These are phyloP conservation scores for Corvus cornix DNA, from an alignment of 2,113 vertebrate species.

Conservation along the genomic window DNA sequence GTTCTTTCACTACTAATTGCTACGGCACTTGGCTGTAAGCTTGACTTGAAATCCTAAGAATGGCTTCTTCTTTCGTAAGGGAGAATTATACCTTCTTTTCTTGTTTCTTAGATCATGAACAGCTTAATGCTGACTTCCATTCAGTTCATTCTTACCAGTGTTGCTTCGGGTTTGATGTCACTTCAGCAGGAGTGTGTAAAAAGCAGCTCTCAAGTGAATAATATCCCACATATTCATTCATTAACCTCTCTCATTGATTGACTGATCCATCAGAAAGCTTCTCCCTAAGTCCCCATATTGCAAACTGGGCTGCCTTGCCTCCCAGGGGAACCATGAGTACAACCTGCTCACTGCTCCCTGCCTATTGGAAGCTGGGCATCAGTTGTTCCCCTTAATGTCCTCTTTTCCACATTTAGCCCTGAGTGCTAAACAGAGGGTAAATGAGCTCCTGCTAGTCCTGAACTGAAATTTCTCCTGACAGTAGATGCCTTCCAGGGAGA, in stretches of 20 bases:
- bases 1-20: slow-evolving; percentile 40
- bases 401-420: not conserved
- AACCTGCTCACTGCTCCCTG: not conserved
- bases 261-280: not conserved
- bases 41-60: not conserved
- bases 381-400: not conserved
- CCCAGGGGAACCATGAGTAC: not conserved
- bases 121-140: not conserved
- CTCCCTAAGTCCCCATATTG: not conserved
- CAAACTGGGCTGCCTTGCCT: not conserved
- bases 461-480: not conserved
- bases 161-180: not conserved
- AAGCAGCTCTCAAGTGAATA: not conserved
- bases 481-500: not conserved
- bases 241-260: not conserved
- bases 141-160: not conserved
- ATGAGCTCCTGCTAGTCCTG: not conserved
- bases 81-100: not conserved
- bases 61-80: not conserved
- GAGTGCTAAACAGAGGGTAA: not conserved
- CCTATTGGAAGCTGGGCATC: not conserved
- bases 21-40: not conserved
- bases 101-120: not conserved
- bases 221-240: not conserved
- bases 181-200: not conserved